Evolutionary conservation across 2,888 invertebrate species (phyloP).

Genomic region (Artemia sinica): DNA sequence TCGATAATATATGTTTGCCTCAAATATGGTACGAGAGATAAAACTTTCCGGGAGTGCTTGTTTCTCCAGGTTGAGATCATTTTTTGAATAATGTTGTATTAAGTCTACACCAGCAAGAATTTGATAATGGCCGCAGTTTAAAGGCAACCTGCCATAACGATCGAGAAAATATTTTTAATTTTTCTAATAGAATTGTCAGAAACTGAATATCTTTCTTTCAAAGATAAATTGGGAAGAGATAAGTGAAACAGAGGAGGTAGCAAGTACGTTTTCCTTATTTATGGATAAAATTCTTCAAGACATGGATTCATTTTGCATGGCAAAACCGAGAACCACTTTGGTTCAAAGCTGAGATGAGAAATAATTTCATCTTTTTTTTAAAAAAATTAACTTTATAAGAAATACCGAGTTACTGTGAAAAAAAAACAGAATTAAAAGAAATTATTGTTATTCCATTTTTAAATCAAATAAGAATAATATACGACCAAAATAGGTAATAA

Average conservation of each 20-base stretch:
- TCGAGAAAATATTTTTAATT: neutral
- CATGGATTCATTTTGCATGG: neutral
- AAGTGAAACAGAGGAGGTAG: neutral
- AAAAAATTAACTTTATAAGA: neutral
- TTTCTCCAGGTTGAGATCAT: neutral
- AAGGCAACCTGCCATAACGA: neutral
- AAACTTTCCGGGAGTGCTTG: neutral
- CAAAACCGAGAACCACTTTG: conserved; percentile 3
- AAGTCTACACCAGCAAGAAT: neutral
- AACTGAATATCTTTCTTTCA: neutral
- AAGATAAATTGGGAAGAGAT: no score
- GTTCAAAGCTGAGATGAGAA: neutral
- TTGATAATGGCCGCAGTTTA: neutral
- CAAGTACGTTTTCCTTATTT: neutral
- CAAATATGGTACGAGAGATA: neutral
- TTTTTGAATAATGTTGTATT: neutral
- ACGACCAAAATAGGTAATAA: neutral
- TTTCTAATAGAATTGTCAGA: neutral
- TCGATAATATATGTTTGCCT: neutral
- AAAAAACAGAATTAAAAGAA: neutral
- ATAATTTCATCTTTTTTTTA: neutral
- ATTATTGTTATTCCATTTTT: neutral
- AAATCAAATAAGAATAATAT: neutral
- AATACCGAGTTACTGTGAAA: neutral
- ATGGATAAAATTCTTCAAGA: neutral